These are phyloP conservation scores for Stenodera caucasica DNA, from an alignment of 2,888 invertebrate genomes.

Conservation along the genomic window DNA sequence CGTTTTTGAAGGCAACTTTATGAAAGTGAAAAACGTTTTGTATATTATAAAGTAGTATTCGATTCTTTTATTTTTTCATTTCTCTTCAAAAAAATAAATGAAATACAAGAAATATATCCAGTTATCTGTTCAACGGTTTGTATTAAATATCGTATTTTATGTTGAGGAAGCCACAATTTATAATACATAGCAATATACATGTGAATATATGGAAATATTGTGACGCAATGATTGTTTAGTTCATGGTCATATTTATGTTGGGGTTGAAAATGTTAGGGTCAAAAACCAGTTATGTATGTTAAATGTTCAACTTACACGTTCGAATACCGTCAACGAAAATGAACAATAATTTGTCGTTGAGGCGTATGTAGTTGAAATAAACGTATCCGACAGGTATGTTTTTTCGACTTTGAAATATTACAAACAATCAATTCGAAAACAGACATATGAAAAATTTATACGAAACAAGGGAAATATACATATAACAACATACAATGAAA, in stretches of 20 bases:
- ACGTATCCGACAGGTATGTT: conserved; percentile 16
- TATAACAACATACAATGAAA: not conserved
- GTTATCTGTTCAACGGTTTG: not conserved
- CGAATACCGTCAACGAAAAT: conserved; percentile 11
- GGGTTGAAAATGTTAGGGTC: conserved; percentile 28
- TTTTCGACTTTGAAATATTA: conserved; percentile 16
- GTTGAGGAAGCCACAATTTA: conserved; percentile 29
- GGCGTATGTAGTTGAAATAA: conserved; percentile 12
- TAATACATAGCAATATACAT: conserved; percentile 4
- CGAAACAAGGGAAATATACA: not conserved
- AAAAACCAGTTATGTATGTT: conserved; percentile 21
- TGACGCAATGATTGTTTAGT: conserved; percentile 29
- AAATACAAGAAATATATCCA: not conserved
- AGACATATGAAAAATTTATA: not conserved
- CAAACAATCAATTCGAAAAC: not conserved
- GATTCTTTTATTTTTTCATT: conserved; percentile 9
- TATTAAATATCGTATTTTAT: conserved; percentile 3
- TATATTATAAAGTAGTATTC: conserved; percentile 20
- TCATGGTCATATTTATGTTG: conserved; percentile 33
- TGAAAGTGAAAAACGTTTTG: conserved; percentile 27
- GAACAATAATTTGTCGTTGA: conserved; percentile 19
- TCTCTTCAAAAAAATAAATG: not conserved
- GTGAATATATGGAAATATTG: no score
- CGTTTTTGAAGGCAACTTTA: conserved; percentile 31
- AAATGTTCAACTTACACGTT: conserved; percentile 26